A percentile compares a stretch with the other conserved stretches of the same genome.
These are phyloP conservation scores for Palythoa heliodiscus DNA, from an alignment of 92 coral and sea anemone genomes.

Conservation along the genomic window DNA sequence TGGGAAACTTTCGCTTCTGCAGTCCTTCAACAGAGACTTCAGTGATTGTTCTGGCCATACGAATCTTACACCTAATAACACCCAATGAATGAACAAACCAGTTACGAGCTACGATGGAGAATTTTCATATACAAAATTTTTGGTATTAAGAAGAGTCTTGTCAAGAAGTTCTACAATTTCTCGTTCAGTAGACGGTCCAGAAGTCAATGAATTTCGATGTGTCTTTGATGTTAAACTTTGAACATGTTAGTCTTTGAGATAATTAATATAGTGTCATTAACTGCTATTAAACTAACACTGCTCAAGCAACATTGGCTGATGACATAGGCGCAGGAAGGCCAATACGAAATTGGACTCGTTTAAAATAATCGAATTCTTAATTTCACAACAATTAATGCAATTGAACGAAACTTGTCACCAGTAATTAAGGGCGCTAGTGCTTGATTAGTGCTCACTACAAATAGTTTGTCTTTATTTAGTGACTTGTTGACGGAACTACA, in stretches of 20 bases:
- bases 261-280: background rate
- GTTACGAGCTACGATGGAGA: background rate
- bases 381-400: background rate
- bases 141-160: background rate
- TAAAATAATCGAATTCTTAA: background rate
- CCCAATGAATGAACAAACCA: background rate
- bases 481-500: too few species aligned
- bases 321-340: background rate
- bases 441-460: too few species aligned
- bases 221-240: background rate
- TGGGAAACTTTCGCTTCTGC: slow-evolving; percentile 61
- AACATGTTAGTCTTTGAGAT: background rate
- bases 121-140: background rate
- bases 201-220: background rate
- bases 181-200: background rate
- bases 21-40: slow-evolving; percentile 80
- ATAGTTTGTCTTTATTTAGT: too few species aligned
- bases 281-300: slow-evolving; percentile 2
- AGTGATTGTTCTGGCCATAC: slow-evolving; percentile 62
- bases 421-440: background rate
- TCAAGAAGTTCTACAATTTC: background rate
- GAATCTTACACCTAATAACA: background rate
- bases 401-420: background rate
- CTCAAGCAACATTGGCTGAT: slow-evolving; percentile 15
- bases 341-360: background rate